A percentile compares a stretch with the other conserved stretches of the same genome.
phyloP scores from a whole-genome alignment of 2,797 vertebrate species.

The Crossoptilon crossoptilon region DNA sequence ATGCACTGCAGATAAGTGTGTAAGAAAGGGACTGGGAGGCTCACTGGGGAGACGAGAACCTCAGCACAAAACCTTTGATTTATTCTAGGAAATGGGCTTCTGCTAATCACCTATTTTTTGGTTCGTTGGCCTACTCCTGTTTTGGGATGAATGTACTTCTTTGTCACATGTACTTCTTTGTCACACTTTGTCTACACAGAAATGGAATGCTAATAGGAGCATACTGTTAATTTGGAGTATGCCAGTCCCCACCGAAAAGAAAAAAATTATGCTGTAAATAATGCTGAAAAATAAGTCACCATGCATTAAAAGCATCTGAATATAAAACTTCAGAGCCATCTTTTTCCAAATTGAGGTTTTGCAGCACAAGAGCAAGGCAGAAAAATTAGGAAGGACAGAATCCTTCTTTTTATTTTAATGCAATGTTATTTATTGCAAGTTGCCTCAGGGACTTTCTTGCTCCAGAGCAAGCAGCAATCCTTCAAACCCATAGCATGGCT shows the following conservation, averaged over 20 bases:
- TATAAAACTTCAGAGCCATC: background rate
- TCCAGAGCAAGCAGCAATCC: background rate
- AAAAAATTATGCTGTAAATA: conserved; percentile 34
- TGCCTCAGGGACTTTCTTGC: background rate
- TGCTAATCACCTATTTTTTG: conserved; percentile 48
- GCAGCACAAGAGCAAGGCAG: background rate
- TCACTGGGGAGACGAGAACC: background rate
- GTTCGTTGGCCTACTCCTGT: conserved; percentile 15
- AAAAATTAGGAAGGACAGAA: background rate
- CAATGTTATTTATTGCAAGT: background rate
- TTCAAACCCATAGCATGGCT: background rate
- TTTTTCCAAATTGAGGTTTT: background rate
- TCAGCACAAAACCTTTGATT: conserved; percentile 32
- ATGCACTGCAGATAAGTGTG: background rate
- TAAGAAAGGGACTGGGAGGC: conserved; percentile 22
- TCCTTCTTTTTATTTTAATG: background rate
- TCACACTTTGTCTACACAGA: background rate
- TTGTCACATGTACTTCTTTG: conserved; percentile 7
- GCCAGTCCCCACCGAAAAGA: background rate
- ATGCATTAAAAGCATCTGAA: background rate
- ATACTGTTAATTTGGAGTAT: background rate
- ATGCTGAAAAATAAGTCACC: conserved; percentile 37
- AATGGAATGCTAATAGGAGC: conserved; percentile 23
- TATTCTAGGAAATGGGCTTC: conserved; percentile 14
- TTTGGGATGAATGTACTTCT: conserved; percentile 12